These are phyloP conservation scores for Prosapia bicincta DNA, from an alignment of 2,888 invertebrate genomes.

Conservation along the genomic window DNA sequence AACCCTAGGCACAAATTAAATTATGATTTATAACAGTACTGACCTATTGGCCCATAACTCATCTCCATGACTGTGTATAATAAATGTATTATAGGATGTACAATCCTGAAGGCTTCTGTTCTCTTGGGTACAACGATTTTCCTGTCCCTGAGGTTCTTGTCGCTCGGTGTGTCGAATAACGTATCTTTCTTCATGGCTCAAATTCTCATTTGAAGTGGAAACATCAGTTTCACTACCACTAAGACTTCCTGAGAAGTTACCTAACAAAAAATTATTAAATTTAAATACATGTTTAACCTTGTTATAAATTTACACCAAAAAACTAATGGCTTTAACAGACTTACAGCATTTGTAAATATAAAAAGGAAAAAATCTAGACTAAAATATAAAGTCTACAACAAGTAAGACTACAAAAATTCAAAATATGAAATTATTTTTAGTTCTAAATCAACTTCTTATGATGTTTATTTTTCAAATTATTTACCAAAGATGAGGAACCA, in stretches of 20 bases:
- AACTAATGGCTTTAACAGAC: too few relatives aligned
- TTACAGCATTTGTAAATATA: too few relatives aligned
- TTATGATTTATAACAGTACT: conserved; percentile 2
- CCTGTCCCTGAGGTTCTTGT: conserved; percentile 91
- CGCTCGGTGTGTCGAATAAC: conserved; percentile 76
- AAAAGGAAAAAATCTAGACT: too few relatives aligned
- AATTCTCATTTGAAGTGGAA: conserved; percentile 85
- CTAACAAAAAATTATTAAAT: neutral
- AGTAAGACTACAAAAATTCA: too few relatives aligned
- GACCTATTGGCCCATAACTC: conserved; percentile 64
- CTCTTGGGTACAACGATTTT: conserved; percentile 51
- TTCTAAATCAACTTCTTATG: too few relatives aligned
- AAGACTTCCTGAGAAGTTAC: conserved; percentile 51
- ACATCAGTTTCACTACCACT: conserved; percentile 89
- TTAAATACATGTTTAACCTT: too few relatives aligned
- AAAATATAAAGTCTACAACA: too few relatives aligned
- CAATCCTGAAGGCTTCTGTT: conserved; percentile 47
- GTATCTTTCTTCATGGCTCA: conserved; percentile 80
- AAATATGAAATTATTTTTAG: too few relatives aligned
- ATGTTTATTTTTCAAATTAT: too few relatives aligned
- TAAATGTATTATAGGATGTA: conserved; percentile 78
- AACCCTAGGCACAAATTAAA: too few relatives aligned
- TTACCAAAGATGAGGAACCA: too few relatives aligned
- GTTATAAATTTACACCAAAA: too few relatives aligned
- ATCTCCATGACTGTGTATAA: conserved; percentile 66